phyloP scores from a whole-genome alignment of 53 echinoderm and acorn worm species.

The Echinarachnius parma region DNA sequence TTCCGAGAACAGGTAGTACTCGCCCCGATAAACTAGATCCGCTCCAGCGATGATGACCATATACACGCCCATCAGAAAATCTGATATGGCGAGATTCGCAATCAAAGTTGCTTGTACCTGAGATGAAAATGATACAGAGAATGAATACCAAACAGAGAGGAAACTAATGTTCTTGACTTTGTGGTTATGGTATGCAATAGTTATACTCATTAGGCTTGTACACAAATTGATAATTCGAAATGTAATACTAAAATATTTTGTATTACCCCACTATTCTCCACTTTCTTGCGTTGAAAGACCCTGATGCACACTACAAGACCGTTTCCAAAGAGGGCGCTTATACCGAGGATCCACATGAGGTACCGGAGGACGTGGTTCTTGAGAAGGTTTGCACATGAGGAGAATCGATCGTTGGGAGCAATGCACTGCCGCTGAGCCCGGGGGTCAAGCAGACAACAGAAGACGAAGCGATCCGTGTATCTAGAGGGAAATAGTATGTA shows the following conservation, averaged over 20 bases:
- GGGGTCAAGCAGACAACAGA: constrained; percentile 60
- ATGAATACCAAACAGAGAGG: no score
- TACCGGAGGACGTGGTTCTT: constrained; percentile 64
- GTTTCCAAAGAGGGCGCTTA: constrained; percentile 89
- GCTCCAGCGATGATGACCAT: constrained; percentile 59
- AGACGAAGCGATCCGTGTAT: constrained; percentile 68
- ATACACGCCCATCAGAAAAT: constrained; percentile 62
- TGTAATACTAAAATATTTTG: no score
- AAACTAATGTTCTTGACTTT: no score
- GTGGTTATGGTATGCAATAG: no score
- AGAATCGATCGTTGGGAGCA: constrained; percentile 71
- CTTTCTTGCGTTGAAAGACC: constrained; percentile 10
- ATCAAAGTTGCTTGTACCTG: constrained; percentile 55
- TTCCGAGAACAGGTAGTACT: constrained; percentile 22
- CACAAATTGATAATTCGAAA: no score
- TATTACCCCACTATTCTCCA: constrained; percentile 39
- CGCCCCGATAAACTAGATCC: constrained; percentile 35
- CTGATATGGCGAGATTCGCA: constrained; percentile 57
- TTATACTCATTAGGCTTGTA: no score
- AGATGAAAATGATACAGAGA: neutral
- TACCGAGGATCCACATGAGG: constrained; percentile 83
- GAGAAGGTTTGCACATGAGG: constrained; percentile 84
- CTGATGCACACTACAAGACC: constrained; percentile 77
- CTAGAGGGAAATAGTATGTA: no score
- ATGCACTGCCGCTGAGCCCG: constrained; percentile 26